Evolutionary conservation across 2,113 vertebrate species (phyloP), one percentile per base, ranked within the genome.

Genomic region (Malaclemys terrapin): DNA sequence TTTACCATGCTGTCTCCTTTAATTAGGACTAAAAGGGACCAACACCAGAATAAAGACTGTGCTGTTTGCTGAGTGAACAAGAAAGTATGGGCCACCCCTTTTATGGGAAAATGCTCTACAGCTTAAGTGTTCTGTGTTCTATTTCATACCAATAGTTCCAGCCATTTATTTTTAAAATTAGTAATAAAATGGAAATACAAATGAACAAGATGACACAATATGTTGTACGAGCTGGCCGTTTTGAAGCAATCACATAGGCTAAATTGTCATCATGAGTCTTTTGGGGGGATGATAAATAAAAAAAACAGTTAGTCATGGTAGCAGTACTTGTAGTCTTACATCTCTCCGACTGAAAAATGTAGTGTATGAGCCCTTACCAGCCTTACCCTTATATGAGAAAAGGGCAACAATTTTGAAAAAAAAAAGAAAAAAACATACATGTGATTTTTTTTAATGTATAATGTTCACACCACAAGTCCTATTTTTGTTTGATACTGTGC

Each of bases 1-100:
- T 97, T 97, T 96, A 87, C 95, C 91, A 93, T 93, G 45, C 93
- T 95, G 92, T 97, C 96, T 95, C 94, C 35, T 98, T 97, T 98
- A 98, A 98, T 98, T 97, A 98, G 75, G 92, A 79, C 86, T 93
- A 93, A 95, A 96, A 96, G 59, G 72, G 87, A 93, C 93, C 83
- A 84, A 75, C 56, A 95, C 89, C 84, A 90, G 97, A 98, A 94
- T 90, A 95, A 94, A 72, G 69, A 85, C 24, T 24, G 47, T 84
- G 1, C 10, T 92, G 22, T 29, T 87, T 91, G 82, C 89, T 87
- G 27, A 94, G 53, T 19, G 49, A 82, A 57, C 31, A 27, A 22
- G 82, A 52, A 91, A 83, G 20, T 79, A 35, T 52, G 38, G 31
- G 27, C 38, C 42, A 6, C 11, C n/a, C 35, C 84, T 96, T 82